Evolutionary conservation across 2,888 invertebrate species (phyloP), one percentile per base, ranked within the genome.

Genomic region (Bombylius major): DNA sequence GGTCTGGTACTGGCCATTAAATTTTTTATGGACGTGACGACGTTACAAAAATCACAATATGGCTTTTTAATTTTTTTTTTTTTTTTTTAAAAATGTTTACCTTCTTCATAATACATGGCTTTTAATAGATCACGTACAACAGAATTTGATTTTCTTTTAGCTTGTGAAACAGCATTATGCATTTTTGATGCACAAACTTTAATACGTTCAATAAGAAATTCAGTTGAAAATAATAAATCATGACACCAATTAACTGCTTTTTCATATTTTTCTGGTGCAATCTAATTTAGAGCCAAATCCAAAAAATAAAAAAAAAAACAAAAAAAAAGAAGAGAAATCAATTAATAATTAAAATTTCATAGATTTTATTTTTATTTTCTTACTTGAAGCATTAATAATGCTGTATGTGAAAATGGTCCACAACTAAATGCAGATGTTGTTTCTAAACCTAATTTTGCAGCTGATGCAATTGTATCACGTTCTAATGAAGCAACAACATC

Each of bases 131-230:
- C 79, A 9, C 76, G 69, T 8, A 82, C 82, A 66, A 94, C 82
- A 61, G 80, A 79, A 65, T 81, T 76, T 4, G 91, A 93, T 58
- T 82, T 80, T 45, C 87, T 76, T 68, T 87, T 87, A 54, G 82
- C 79, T 70, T 86, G 83, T 2, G 89, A 79, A 1, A 90, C 86
- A 60, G 89, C 87, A 63, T 89, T 91, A 51, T 86, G 79, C 75
- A 93, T 80, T 70, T 92, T 88, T 59, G 84, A 83, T 0, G 88
- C 86, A 61, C 89, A 83, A 34, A 90, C 84, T 64, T 84, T 80
- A 50, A 92, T 70, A 60, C 92, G 76, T 53, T 90, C 89, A 13
- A 80, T 78, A 0, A 82, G 84, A 62, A 92, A 81, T 61, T 83
- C 79, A 0, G 86, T 82, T 8, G 82, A 72, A 65, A 82, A 87